These are phyloP conservation scores for Dryomyza anilis DNA, from an alignment of 2,888 invertebrate species.

Conservation along the genomic window DNA sequence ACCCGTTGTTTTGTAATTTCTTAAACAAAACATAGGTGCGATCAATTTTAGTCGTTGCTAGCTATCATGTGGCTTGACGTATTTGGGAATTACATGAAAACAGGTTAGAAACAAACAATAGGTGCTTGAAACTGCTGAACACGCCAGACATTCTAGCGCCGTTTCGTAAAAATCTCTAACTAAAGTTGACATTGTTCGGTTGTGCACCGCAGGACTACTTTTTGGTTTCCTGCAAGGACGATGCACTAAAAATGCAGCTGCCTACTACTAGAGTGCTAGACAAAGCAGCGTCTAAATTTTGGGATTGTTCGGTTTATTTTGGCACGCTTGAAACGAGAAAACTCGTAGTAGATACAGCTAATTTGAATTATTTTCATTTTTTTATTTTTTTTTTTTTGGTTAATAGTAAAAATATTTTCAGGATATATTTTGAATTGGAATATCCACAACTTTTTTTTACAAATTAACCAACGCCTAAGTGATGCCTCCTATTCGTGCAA, in stretches of 20 bases:
- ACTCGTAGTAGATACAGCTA: too few relatives aligned
- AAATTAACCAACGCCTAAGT: too few relatives aligned
- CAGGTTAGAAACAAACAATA: neutral
- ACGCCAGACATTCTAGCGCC: conserved; percentile 10
- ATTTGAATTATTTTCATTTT: too few relatives aligned
- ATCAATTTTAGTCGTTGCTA: neutral
- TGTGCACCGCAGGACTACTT: conserved; percentile 10
- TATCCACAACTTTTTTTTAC: too few relatives aligned
- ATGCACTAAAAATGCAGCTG: conserved; percentile 7
- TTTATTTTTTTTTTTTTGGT: too few relatives aligned
- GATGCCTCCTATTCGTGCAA: too few relatives aligned
- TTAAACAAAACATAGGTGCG: neutral
- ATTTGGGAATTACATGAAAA: conserved; percentile 1
- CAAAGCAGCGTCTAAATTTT: too few relatives aligned
- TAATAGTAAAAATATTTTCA: too few relatives aligned
- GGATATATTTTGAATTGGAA: too few relatives aligned
- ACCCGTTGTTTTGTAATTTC: neutral
- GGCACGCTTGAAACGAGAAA: too few relatives aligned
- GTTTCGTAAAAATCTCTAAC: neutral
- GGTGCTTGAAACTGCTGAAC: neutral
- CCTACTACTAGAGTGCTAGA: neutral
- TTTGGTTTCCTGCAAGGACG: neutral
- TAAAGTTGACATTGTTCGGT: neutral
- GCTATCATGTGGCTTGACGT: neutral
- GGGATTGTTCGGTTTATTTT: too few relatives aligned